Conservation (phyloP, 2,113 vertebrate genomes). For the Coptodon bakossiorum region DNA sequence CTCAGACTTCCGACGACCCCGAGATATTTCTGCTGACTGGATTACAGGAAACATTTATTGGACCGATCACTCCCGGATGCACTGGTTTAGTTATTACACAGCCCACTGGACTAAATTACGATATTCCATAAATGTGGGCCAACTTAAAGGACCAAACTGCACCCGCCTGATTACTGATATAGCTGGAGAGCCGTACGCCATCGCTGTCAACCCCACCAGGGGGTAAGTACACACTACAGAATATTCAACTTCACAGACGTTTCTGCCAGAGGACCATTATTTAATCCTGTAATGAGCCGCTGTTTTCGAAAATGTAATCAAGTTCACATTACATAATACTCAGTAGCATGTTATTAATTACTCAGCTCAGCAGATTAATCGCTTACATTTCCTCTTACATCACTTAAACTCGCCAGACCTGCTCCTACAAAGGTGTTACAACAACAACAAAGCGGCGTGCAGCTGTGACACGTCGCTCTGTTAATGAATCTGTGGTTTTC, state of each 20-base stretch:
- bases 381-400: background rate
- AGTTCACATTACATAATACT: background rate
- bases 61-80: constrained; percentile 98
- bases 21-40: constrained; percentile 95
- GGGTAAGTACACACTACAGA: constrained; percentile 68
- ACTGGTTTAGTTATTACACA: constrained; percentile 99
- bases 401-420: background rate
- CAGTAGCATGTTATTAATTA: background rate
- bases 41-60: constrained; percentile 95
- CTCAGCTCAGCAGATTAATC: background rate
- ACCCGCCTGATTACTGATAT: constrained; percentile 93
- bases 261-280: background rate
- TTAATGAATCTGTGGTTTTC: background rate
- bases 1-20: constrained; percentile 91
- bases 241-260: background rate
- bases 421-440: background rate
- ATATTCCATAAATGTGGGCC: constrained; percentile 95
- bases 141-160: constrained; percentile 90
- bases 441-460: background rate
- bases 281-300: background rate
- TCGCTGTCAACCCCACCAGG: constrained; percentile 86
- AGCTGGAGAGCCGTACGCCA: constrained; percentile 93
- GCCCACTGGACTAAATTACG: constrained; percentile 96
- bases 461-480: background rate
- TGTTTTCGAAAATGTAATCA: background rate